Percentiles rank a stretch among this genome's conserved stretches.
Evolutionary conservation across 2,797 vertebrate genomes (phyloP).

Genomic region (Limosa lapponica): DNA sequence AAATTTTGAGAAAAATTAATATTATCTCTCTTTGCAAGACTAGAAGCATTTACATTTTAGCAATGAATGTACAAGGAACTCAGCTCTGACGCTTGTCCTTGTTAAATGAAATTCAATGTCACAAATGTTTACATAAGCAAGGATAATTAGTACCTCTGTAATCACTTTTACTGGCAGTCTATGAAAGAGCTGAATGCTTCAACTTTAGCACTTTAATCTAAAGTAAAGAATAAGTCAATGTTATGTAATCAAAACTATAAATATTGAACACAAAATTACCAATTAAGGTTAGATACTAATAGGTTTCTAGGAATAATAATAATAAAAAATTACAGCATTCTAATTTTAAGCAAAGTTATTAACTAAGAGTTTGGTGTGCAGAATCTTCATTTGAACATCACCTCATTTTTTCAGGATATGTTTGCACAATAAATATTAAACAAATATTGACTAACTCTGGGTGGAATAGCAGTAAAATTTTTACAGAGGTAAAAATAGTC

Average conservation of each 20-base stretch:
- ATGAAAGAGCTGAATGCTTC: constrained; percentile 52
- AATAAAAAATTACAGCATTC: background rate
- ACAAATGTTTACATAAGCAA: constrained; percentile 52
- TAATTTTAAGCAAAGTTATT: constrained; percentile 25
- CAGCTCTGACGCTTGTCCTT: constrained; percentile 9
- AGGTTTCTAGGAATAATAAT: background rate
- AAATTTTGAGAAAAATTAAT: background rate
- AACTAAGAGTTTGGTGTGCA: background rate
- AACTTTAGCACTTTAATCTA: constrained; percentile 26
- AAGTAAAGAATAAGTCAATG: constrained; percentile 6
- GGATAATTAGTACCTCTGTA: constrained; percentile 54
- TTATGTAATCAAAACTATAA: constrained; percentile 16
- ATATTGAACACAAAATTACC: constrained; percentile 15
- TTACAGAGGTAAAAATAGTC: background rate
- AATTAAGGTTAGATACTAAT: background rate
- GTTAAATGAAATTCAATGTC: constrained; percentile 57
- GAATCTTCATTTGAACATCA: background rate
- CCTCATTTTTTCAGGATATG: background rate
- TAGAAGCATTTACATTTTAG: constrained; percentile 10
- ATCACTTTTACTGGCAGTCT: constrained; percentile 52
- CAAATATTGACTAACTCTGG: background rate
- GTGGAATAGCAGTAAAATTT: background rate
- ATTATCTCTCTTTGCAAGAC: background rate
- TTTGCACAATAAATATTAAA: background rate
- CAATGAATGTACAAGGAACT: background rate